Percentiles rank a stretch among this genome's conserved stretches.
Conservation (phyloP, 2,888 invertebrate species). For the Rhagophthalmus giganteus region DNA sequence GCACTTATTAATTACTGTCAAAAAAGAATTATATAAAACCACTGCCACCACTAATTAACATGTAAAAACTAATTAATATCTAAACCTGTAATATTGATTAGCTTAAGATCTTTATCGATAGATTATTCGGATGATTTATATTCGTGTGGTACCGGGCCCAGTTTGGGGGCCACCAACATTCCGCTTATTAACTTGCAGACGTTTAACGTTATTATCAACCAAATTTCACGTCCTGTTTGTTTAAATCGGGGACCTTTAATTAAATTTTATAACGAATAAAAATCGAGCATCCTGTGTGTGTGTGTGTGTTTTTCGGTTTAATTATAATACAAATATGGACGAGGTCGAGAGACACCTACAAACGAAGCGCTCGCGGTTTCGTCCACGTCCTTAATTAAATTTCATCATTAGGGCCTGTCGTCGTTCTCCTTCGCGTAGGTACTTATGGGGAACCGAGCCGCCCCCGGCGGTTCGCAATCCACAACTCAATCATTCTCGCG, state of each 20-base stretch:
- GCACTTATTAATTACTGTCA: conserved; percentile 19
- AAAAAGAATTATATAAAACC: conserved; percentile 13
- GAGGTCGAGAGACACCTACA: background rate
- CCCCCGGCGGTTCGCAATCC: conserved; percentile 49
- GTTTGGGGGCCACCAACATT: conserved; percentile 27
- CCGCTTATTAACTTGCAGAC: conserved; percentile 21
- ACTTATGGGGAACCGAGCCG: conserved; percentile 45
- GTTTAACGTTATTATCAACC: conserved; percentile 15
- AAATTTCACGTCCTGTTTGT: no score
- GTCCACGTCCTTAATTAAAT: conserved; percentile 14
- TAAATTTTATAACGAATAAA: no score
- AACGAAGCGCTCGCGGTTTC: background rate
- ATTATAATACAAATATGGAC: no score
- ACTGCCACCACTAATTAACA: conserved; percentile 26
- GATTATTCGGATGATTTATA: conserved; percentile 36
- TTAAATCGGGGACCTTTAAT: no score
- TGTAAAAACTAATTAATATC: conserved; percentile 33
- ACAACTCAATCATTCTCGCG: conserved; percentile 55
- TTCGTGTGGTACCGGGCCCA: conserved; percentile 19
- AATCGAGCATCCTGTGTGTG: no score
- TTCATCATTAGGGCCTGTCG: conserved; percentile 28
- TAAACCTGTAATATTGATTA: conserved; percentile 33
- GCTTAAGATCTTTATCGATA: conserved; percentile 35
- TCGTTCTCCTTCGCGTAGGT: conserved; percentile 4
- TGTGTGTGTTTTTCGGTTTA: no score